These are phyloP conservation scores for Xenotilapia caudafasciata DNA, from an alignment of 2,113 vertebrate species.

Conservation along the genomic window DNA sequence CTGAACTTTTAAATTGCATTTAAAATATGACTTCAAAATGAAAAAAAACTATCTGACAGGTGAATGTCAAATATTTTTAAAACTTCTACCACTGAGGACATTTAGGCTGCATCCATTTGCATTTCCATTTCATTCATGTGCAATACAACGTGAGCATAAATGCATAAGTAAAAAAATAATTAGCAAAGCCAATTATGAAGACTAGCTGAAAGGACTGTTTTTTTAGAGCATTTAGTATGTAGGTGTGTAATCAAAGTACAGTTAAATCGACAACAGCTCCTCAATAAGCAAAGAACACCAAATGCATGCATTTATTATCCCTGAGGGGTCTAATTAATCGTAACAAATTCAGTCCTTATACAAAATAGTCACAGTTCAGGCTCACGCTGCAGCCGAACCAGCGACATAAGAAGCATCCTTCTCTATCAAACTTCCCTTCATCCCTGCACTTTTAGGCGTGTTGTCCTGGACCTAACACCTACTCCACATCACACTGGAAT, in stretches of 20 bases:
- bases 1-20: neutral
- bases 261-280: neutral
- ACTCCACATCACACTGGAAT: neutral
- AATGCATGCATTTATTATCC: constrained; percentile 41
- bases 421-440: neutral
- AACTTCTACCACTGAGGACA: neutral
- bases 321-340: constrained; percentile 29
- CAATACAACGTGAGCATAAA: neutral
- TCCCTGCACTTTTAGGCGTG: neutral
- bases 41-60: neutral
- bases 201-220: neutral
- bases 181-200: neutral
- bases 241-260: neutral
- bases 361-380: constrained; percentile 21
- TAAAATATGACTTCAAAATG: neutral
- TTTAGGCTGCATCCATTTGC: neutral
- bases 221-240: neutral
- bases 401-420: constrained; percentile 4
- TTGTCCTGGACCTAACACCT: neutral
- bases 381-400: constrained; percentile 45
- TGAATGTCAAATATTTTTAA: neutral
- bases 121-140: neutral
- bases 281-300: neutral
- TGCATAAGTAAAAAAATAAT: neutral
- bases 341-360: constrained; percentile 35